A percentile compares a stretch with the other conserved stretches of the same genome.
Conservation (phyloP, 2,113 vertebrate species). For the Coreoperca whiteheadi region DNA sequence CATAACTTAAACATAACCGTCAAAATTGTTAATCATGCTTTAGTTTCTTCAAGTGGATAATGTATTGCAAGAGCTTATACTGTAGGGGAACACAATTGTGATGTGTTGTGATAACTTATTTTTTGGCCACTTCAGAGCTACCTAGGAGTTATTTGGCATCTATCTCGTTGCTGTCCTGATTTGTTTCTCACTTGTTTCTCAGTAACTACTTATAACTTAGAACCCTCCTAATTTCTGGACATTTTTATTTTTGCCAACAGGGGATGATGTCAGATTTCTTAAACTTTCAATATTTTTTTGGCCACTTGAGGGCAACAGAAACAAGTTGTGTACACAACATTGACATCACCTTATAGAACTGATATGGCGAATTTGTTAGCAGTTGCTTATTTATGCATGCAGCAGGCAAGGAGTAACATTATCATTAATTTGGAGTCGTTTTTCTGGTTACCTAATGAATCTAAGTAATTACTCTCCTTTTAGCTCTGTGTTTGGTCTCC, state of each 20-base stretch:
- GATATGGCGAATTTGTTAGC: too few relatives aligned
- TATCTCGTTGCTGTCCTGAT: neutral
- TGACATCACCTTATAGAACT: too few relatives aligned
- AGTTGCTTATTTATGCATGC: neutral
- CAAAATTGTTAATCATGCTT: neutral
- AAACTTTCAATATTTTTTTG: neutral
- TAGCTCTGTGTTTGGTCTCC: too few relatives aligned
- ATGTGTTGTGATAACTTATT: neutral
- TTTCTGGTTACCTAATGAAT: too few relatives aligned
- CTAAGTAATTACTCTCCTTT: too few relatives aligned
- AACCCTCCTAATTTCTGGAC: neutral
- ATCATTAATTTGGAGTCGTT: too few relatives aligned
- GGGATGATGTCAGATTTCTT: neutral
- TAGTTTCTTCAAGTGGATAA: neutral
- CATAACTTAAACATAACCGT: neutral
- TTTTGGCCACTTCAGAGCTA: neutral
- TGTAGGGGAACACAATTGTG: neutral
- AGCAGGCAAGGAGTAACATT: neutral
- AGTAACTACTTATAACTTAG: neutral
- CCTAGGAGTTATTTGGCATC: neutral
- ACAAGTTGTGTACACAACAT: too few relatives aligned
- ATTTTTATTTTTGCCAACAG: neutral
- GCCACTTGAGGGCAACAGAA: neutral
- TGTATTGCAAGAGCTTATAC: neutral
- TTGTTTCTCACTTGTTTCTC: neutral